phyloP scores from a whole-genome alignment of 2,797 vertebrate species.

The Mus caroli region DNA sequence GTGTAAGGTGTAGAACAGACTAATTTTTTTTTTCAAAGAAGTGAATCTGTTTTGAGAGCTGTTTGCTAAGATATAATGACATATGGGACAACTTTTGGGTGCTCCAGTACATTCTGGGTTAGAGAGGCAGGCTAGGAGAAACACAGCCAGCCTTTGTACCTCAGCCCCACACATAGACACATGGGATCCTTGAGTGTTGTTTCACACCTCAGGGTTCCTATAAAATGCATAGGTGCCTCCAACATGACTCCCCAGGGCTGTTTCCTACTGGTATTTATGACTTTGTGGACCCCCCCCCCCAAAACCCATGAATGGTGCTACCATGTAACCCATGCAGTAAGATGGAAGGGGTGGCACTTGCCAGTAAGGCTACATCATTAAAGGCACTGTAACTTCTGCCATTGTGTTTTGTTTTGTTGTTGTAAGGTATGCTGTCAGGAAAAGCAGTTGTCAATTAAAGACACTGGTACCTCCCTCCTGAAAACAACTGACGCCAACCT shows the following conservation, averaged over 20 bases:
- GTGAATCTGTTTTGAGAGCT: neutral
- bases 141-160: neutral
- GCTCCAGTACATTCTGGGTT: conserved; percentile 16
- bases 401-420: neutral
- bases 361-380: neutral
- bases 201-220: neutral
- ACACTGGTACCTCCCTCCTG: neutral
- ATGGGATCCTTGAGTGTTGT: neutral
- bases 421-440: neutral
- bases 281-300: neutral
- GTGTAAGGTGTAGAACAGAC: neutral
- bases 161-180: neutral
- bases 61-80: neutral
- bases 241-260: neutral
- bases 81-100: neutral
- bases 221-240: neutral
- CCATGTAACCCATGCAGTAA: neutral
- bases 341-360: neutral
- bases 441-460: neutral
- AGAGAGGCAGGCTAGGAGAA: neutral
- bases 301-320: neutral
- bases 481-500: neutral
- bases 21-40: neutral
- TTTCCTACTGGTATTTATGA: neutral
- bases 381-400: neutral